phyloP scores from a whole-genome alignment of 2,113 vertebrate species.

The Hucho hucho region DNA sequence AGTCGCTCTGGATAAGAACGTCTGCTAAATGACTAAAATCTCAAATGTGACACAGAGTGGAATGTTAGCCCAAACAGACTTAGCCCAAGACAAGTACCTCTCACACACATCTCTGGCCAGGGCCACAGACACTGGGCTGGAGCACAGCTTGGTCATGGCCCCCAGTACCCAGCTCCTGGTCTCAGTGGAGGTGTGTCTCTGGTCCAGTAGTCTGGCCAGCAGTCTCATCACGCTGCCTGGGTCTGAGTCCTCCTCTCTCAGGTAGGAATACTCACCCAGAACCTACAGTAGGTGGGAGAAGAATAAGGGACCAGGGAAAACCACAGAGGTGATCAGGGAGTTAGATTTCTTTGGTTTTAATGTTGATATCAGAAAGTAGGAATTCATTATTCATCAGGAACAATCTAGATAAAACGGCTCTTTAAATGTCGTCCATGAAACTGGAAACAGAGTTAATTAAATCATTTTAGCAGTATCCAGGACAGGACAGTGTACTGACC shows the following conservation, averaged over 20 bases:
- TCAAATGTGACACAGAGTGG: too few relatives aligned
- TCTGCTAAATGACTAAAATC: too few relatives aligned
- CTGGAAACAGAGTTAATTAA: too few relatives aligned
- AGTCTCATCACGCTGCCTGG: constrained; percentile 75
- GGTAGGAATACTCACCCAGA: constrained; percentile 86
- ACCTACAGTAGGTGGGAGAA: constrained; percentile 70
- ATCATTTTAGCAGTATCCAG: neutral
- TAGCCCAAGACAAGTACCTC: constrained; percentile 64
- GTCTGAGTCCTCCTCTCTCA: constrained; percentile 74
- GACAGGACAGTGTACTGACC: constrained; percentile 75
- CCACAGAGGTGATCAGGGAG: too few relatives aligned
- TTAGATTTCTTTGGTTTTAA: too few relatives aligned
- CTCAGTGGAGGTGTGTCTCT: constrained; percentile 78
- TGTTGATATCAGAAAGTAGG: too few relatives aligned
- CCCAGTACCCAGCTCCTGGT: constrained; percentile 88
- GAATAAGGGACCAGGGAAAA: too few relatives aligned
- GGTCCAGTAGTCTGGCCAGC: constrained; percentile 76
- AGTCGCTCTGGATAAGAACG: too few relatives aligned
- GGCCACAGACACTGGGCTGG: constrained; percentile 53
- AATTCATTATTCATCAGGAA: too few relatives aligned
- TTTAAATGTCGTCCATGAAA: too few relatives aligned
- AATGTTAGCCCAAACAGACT: too few relatives aligned
- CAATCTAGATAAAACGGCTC: too few relatives aligned
- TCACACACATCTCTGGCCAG: constrained; percentile 73
- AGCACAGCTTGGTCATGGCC: constrained; percentile 84